Evolutionary conservation across 2,888 invertebrate species (phyloP).

Genomic region (Steinernema scapterisci): DNA sequence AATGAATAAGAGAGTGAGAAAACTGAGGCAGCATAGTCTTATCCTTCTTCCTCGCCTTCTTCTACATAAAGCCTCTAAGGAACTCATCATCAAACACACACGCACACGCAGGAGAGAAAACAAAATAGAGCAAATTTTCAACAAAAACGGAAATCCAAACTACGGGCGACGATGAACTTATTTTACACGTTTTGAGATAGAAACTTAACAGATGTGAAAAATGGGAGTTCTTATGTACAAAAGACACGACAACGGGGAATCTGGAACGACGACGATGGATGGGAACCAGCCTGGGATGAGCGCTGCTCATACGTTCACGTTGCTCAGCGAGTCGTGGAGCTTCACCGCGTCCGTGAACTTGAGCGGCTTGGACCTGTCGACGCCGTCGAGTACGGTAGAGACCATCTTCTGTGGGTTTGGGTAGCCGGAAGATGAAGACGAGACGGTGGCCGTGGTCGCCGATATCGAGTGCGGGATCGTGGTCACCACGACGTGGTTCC

Average conservation of each 20-base stretch:
- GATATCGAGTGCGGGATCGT: background rate
- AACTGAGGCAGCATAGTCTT: slow-evolving; percentile 20
- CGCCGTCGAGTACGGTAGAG: slow-evolving; percentile 42
- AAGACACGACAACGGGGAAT: too few species aligned
- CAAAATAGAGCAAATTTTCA: background rate
- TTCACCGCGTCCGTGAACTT: slow-evolving; percentile 55
- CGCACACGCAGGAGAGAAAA: too few species aligned
- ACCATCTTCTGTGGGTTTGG: background rate
- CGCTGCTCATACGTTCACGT: slow-evolving; percentile 2
- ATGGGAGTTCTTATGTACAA: slow-evolving; percentile 27
- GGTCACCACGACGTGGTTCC: background rate
- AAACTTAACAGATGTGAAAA: background rate
- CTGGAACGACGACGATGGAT: background rate
- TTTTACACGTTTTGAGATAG: slow-evolving; percentile 16
- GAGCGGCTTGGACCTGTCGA: slow-evolving; percentile 44
- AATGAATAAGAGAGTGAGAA: background rate
- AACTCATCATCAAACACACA: too few species aligned
- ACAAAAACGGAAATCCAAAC: background rate
- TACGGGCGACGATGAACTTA: background rate
- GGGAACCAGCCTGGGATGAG: background rate
- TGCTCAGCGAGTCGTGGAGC: slow-evolving; percentile 44
- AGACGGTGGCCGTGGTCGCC: background rate
- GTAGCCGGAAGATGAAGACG: background rate
- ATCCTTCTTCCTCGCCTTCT: too few species aligned
- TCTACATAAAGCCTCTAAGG: slow-evolving; percentile 16